Base-by-base conservation (phyloP, 2,888 invertebrate species). In the Callyntrura sp. region DNA sequence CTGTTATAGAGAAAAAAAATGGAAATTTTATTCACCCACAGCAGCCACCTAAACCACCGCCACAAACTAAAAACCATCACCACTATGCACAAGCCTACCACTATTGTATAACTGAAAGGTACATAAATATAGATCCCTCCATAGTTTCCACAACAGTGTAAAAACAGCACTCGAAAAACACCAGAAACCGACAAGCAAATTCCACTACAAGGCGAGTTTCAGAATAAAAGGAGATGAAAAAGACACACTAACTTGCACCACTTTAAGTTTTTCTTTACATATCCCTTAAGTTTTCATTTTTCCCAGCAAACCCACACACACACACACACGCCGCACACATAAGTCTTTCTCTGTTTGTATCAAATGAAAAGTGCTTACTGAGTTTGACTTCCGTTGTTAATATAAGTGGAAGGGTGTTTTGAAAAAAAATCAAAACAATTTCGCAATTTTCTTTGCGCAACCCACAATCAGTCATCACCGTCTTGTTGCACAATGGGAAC, bases 21-120 rank as follows among this genome's bases (percentile, higher is more conserved):
- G 88, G 82, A 83, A 82, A 82, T 83, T 82, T 88, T 51, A 70
- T 73, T 84, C 35, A 12, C 3, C 73, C 43, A 73, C 20, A 73
- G 60, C 60, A 9, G 70, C 82, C 55, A 8, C 76, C 11, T 28
- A 55, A 3, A 45, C 8, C 57, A 57, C 78, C 51, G 23, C 60
- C 43, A 62, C 60, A 17, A 45, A 73, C 51, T 4, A 55, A 3
- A 25, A 62, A 55, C 48, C 48, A 51, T 51, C 45, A 14, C 25
- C 55, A 78, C 76, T 65, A 28, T 60, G 43, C 76, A 76, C 57
- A 55, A 35, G 51, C 45, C 6, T 20, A 9, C 76, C 6, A 35
- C 35, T 35, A 35, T 35, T 2, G 6, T 35, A 35, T 35, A 35
- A 35, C 35, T 4, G 35, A 35, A 35, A 35, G 2, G 6, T 35